Evolutionary conservation across 2,888 invertebrate genomes (phyloP), one percentile per base, ranked within the genome.

Genomic region (Craniophora ligustri): DNA sequence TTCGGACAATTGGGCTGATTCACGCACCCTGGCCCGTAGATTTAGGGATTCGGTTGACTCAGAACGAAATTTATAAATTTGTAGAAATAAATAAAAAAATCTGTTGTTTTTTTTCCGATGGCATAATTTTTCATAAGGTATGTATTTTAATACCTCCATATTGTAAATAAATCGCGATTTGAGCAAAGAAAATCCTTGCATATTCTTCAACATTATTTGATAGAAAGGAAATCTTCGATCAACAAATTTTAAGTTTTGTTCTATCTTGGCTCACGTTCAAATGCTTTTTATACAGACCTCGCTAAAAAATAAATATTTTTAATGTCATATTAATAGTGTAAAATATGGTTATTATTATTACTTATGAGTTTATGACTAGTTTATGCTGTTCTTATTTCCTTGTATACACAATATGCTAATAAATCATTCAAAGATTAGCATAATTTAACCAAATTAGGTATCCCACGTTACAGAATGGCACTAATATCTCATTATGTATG

Each of bases 211-310:
- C 14, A 18, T 48, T 44, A 36, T 63, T n/a, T n/a, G n/a, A n/a
- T n/a, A n/a, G n/a, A n/a, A n/a, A n/a, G n/a, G n/a, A n/a, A n/a
- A n/a, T n/a, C n/a, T n/a, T n/a, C n/a, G n/a, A n/a, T n/a, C n/a
- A n/a, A n/a, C n/a, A n/a, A n/a, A n/a, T n/a, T n/a, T 45, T 41
- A 35, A 51, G 16, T 49, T 59, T 41, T 59, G 63, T 63, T 46
- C 53, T 38, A 36, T 53, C 32, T 51, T 68, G 68, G 68, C 65
- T 31, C 5, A 7, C 11, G 21, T 50, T 59, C 66, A 68, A 63
- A 55, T 18, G 19, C 8, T 51, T 44, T 51, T 44, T 57, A 36
- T 35, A 53, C 46, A 45, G 30, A 47, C 56, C 23, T 57, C n/a
- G 14, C 39, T 48, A 62, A 66, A 46, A 59, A 23, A 30, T 0